Conservation (phyloP, 2,797 vertebrate species). For the Hypotaenidia philippensis region DNA sequence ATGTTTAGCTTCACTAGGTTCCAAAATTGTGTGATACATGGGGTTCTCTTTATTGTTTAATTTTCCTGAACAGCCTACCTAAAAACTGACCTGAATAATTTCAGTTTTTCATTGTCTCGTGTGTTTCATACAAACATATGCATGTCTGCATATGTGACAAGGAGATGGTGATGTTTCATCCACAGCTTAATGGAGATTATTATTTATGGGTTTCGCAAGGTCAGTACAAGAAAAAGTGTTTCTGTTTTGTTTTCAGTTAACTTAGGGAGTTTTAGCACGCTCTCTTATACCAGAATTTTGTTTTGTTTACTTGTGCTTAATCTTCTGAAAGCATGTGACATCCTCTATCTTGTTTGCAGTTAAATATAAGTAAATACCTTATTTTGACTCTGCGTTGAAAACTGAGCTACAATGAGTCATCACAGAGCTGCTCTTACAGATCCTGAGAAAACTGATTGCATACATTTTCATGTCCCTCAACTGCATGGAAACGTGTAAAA, state of each 20-base stretch:
- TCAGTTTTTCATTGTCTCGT: background rate
- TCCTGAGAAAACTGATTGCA: background rate
- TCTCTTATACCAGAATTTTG: background rate
- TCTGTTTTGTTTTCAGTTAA: background rate
- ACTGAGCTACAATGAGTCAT: background rate
- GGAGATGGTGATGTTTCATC: background rate
- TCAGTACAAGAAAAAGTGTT: background rate
- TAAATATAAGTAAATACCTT: background rate
- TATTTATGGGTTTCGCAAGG: background rate
- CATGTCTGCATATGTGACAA: background rate
- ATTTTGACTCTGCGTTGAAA: background rate
- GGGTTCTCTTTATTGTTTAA: background rate
- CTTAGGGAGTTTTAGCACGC: background rate
- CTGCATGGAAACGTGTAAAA: background rate
- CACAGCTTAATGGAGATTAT: background rate
- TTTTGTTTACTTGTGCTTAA: background rate
- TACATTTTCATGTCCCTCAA: background rate
- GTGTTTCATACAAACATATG: background rate
- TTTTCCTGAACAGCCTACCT: background rate
- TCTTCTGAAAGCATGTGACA: background rate
- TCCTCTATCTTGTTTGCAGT: background rate
- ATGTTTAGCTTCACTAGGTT: background rate
- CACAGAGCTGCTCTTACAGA: background rate
- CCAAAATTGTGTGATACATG: background rate
- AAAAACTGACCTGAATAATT: background rate